Conservation (phyloP, 1,140 invertebrate species). For the Popillia japonica region DNA sequence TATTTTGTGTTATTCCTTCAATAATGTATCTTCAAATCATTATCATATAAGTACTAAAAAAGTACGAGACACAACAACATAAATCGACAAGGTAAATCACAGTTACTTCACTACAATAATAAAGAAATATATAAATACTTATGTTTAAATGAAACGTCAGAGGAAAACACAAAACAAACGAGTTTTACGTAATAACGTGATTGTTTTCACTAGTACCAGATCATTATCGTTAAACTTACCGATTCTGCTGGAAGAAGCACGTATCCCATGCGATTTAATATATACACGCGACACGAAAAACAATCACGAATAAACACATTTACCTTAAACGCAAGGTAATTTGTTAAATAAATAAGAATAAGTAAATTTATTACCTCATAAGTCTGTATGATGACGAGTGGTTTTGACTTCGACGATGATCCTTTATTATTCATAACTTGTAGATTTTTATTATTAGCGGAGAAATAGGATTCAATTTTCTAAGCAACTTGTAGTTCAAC, state of each 20-base stretch:
- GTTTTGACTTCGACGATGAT: slow-evolving; percentile 58
- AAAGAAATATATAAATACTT: slow-evolving; percentile 2
- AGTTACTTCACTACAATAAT: not conserved
- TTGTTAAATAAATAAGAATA: not conserved
- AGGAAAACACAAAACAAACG: not conserved
- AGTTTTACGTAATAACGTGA: slow-evolving; percentile 1
- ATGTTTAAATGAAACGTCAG: not conserved
- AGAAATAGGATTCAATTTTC: not conserved
- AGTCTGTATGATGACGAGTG: slow-evolving; percentile 64
- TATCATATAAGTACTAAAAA: not conserved
- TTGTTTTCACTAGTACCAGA: slow-evolving; percentile 23
- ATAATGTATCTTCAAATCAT: not conserved
- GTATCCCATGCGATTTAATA: not conserved
- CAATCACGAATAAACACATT: not conserved
- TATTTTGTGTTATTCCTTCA: too few relatives aligned
- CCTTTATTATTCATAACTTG: not conserved
- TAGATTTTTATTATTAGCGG: not conserved
- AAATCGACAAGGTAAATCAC: not conserved
- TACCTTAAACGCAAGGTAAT: not conserved
- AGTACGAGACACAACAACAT: not conserved
- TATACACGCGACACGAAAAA: not conserved
- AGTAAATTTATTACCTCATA: slow-evolving; percentile 63
- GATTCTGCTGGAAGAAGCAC: not conserved
- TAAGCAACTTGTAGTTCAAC: not conserved
- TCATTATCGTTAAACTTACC: slow-evolving; percentile 1